Evolutionary conservation across 2,797 vertebrate species (phyloP), one percentile per base, ranked within the genome.

Genomic region (Mallotus villosus): DNA sequence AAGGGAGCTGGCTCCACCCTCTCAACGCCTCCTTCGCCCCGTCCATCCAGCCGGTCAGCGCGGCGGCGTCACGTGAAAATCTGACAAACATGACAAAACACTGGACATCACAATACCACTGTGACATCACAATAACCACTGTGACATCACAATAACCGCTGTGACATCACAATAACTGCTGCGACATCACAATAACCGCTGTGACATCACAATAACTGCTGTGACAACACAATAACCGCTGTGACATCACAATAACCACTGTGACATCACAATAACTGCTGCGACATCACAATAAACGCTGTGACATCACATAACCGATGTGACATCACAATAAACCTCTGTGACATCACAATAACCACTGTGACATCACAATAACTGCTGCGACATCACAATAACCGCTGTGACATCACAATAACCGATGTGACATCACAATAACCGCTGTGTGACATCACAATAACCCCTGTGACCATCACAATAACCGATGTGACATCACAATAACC

Each of bases 41-140:
- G 58, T 81, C 85, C 87, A 96, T 87, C 97, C 97, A 99, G n/a
- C 86, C 86, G 14, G 69, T 79, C 64, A 98, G 84, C 0, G 76
- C 83, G 5, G 89, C 86, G 0, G 90, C 93, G 76, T 94, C 93
- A 24, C 37, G 80, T 63, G 79, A 85, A 74, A 95, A 98, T 81
- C 97, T 99, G 32, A n/a, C n/a, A n/a, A n/a, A n/a, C n/a, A n/a
- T n/a, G n/a, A n/a, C n/a, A n/a, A n/a, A n/a, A n/a, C n/a, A n/a
- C 32, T 7, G 32, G 32, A 34, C 32, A 34, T 34, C 32, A 55
- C 29, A n/a, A 11, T 22, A 58, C n/a, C 4, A 22, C 57, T 58
- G 57, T 22, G 27, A 55, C 19, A 29, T 22, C n/a, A 55, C 29
- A n/a, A 9, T 22, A 24, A 59, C 21, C 5, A 22, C 57, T 59